These are phyloP conservation scores for Aproaerema taeniolella DNA, from an alignment of 2,888 invertebrate species.

Conservation along the genomic window DNA sequence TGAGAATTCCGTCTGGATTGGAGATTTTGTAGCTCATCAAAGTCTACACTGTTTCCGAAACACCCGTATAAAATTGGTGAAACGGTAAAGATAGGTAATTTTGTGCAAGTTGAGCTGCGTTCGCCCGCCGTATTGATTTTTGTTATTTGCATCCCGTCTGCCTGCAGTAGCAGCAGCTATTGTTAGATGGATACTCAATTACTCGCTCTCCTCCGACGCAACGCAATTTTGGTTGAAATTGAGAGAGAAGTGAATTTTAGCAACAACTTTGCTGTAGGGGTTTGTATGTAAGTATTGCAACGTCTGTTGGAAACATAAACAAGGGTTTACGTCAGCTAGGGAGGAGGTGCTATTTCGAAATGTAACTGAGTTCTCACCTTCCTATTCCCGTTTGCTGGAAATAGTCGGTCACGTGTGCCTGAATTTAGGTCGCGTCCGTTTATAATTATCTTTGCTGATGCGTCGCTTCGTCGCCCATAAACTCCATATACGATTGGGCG, in stretches of 20 bases:
- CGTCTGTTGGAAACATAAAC: constrained; percentile 13
- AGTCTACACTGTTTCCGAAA: neutral
- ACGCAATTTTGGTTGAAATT: constrained; percentile 23
- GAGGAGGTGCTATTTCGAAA: constrained; percentile 48
- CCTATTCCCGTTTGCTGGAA: constrained; percentile 36
- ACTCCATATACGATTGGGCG: constrained; percentile 21
- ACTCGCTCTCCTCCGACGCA: constrained; percentile 32
- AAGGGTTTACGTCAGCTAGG: constrained; percentile 25
- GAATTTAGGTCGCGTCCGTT: constrained; percentile 65
- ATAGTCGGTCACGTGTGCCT: constrained; percentile 56
- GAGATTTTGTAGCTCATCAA: constrained; percentile 10
- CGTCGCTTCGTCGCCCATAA: constrained; percentile 43
- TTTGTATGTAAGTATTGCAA: neutral
- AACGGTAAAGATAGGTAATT: constrained; percentile 52
- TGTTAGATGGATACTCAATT: constrained; percentile 58
- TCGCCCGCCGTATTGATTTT: constrained; percentile 67
- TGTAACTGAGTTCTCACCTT: constrained; percentile 54
- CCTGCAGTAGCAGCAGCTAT: constrained; percentile 63
- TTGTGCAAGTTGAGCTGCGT: constrained; percentile 60
- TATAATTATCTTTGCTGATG: constrained; percentile 63
- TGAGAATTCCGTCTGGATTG: constrained; percentile 49
- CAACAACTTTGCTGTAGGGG: neutral
- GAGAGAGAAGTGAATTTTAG: neutral
- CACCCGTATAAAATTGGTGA: no score
- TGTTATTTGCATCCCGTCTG: constrained; percentile 75